Percentiles rank a stretch among this genome's conserved stretches.
Conservation (phyloP, 2,888 invertebrate genomes). For the Yponomeuta cagnagella region DNA sequence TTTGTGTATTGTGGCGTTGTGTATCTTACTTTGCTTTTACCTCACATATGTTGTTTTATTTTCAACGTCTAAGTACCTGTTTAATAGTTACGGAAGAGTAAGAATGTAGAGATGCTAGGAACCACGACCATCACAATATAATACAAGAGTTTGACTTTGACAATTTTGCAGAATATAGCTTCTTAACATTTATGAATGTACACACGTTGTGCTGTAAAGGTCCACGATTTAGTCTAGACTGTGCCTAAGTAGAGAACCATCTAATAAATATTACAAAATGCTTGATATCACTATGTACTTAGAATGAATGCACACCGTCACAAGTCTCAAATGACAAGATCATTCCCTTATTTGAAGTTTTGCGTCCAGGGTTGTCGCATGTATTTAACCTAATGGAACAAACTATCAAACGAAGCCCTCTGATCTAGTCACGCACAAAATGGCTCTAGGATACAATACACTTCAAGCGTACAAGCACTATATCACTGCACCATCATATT, state of each 20-base stretch:
- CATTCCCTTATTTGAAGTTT: neutral
- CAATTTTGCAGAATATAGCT: slow-evolving; percentile 51
- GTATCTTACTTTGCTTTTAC: slow-evolving; percentile 53
- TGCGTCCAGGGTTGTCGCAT: neutral
- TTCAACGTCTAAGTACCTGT: slow-evolving; percentile 39
- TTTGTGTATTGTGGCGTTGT: slow-evolving; percentile 68
- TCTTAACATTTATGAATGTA: slow-evolving; percentile 20
- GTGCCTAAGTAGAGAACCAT: neutral
- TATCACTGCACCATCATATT: slow-evolving; percentile 55
- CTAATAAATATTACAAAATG: neutral
- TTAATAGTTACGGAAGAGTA: slow-evolving; percentile 33
- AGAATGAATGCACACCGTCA: slow-evolving; percentile 5
- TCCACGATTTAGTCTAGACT: neutral
- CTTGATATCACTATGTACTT: neutral
- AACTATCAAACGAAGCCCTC: slow-evolving; percentile 1
- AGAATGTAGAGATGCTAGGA: slow-evolving; percentile 55
- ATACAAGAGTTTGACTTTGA: slow-evolving; percentile 75
- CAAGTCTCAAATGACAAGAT: neutral
- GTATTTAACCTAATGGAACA: neutral
- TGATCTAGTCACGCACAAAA: slow-evolving; percentile 51
- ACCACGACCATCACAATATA: slow-evolving; percentile 58
- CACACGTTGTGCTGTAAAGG: neutral
- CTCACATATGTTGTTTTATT: slow-evolving; percentile 54
- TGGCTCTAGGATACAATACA: slow-evolving; percentile 53
- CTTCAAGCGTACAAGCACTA: slow-evolving; percentile 39